Conservation (phyloP, 2,113 vertebrate species). For the Collichthys lucidus region DNA sequence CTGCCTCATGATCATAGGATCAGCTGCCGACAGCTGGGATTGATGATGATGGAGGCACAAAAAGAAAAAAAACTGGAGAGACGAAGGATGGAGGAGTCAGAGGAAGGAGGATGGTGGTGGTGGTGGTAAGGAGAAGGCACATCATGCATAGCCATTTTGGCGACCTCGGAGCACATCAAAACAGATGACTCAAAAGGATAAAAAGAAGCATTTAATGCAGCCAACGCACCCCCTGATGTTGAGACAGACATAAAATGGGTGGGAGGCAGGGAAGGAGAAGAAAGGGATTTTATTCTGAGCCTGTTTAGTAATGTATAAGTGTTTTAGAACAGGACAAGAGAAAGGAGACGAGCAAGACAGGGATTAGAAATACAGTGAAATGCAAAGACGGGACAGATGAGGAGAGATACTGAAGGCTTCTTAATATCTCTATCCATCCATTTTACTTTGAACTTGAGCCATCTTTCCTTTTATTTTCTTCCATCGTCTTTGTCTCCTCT, state of each 20-base stretch:
- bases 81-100: not conserved
- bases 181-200: conserved; percentile 54
- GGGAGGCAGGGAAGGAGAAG: conserved; percentile 19
- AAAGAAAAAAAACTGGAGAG: not conserved
- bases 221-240: conserved; percentile 43
- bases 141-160: conserved; percentile 14
- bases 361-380: conserved; percentile 17
- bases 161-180: conserved; percentile 19
- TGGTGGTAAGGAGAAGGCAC: not conserved
- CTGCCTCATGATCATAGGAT: conserved; percentile 30
- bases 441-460: conserved; percentile 3
- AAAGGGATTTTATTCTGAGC: conserved; percentile 40
- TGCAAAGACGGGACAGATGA: conserved; percentile 8
- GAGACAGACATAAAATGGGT: conserved; percentile 51
- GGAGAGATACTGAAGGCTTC: not conserved
- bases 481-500: not conserved
- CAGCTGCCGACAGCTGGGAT: conserved; percentile 3
- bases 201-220: conserved; percentile 34
- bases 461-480: not conserved
- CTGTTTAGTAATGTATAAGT: conserved; percentile 21
- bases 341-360: conserved; percentile 19
- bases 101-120: not conserved
- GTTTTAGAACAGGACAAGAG: conserved; percentile 25
- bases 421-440: not conserved
- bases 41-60: conserved; percentile 24